Percentiles rank a stretch among this genome's conserved stretches.
phyloP scores from a whole-genome alignment of 2,888 invertebrate genomes.

The Drosophila diplacantha region DNA sequence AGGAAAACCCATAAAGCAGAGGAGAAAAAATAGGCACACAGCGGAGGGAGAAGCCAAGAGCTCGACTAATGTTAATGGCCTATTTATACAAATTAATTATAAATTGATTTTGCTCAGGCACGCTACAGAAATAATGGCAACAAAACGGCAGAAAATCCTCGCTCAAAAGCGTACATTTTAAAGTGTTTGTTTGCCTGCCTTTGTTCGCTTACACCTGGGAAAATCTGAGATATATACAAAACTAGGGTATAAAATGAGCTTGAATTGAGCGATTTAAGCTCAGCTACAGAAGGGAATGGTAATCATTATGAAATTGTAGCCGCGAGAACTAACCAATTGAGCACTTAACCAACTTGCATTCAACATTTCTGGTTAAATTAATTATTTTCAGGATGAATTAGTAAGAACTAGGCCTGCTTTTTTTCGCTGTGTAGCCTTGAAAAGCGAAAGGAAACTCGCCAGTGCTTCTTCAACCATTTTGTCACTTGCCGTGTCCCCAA shows the following conservation, averaged over 20 bases:
- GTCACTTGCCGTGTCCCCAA: constrained; percentile 56
- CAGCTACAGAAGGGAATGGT: too few relatives aligned
- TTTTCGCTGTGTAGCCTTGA: constrained; percentile 26
- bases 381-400: neutral
- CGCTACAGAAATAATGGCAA: constrained; percentile 18
- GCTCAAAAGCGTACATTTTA: constrained; percentile 11
- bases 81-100: constrained; percentile 48
- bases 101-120: constrained; percentile 30
- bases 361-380: too few relatives aligned
- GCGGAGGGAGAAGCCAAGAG: neutral
- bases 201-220: neutral
- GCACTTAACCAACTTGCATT: too few relatives aligned
- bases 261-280: neutral
- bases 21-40: neutral
- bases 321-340: too few relatives aligned
- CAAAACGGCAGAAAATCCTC: constrained; percentile 9
- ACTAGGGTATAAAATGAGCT: too few relatives aligned
- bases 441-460: constrained; percentile 6
- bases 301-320: too few relatives aligned
- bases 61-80: constrained; percentile 50
- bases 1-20: neutral
- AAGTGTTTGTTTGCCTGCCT: neutral
- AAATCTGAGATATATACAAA: neutral
- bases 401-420: neutral
- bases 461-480: constrained; percentile 7